Base-by-base conservation (phyloP, 2,113 vertebrate genomes). In the Centropristis striata region DNA sequence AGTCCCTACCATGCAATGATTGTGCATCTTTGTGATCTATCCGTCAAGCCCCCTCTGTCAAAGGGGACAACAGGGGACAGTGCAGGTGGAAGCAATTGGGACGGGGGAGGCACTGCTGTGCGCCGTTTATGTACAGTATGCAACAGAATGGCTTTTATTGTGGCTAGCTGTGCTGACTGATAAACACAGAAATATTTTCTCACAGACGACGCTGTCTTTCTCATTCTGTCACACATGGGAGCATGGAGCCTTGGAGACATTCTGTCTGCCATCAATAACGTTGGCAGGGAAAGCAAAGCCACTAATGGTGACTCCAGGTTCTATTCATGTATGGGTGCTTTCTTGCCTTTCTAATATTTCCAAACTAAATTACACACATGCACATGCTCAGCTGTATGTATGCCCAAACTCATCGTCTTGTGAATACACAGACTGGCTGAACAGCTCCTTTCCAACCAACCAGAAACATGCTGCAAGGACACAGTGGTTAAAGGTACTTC, bases 11-110 rank as follows among this genome's bases (percentile, higher is more conserved):
- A 89, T 86, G 87, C 89, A 89, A 86, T 91, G 90, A 92, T 91
- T 92, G 88, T 92, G 92, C 91, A 92, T 92, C 89, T 92, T 91
- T 93, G 90, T 89, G 91, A 89, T 93, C 85, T 88, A 93, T 93
- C 89, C 84, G 90, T 90, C 88, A 91, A 85, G 85, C 67, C 77
- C 77, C 64, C 73, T 89, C 80, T 84, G 87, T 93, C 91, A 93
- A 87, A 88, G 68, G 42, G 83, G 90, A 92, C 89, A 90, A 89
- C 88, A 79, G 90, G 90, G 90, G 83, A 89, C 79, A 80, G 83
- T 77, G 80, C 51, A 74, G 72, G 71, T 75, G 77, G 89, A 87
- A 78, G 85, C 78, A 84, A 81, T 87, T 25, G 23, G 71, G 78
- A 83, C 23, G 41, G 70, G 68, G 73, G 54, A 80, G 83, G 68